Conservation (phyloP, 2,113 vertebrate species). For the Cyphomyrus discorhynchus region DNA sequence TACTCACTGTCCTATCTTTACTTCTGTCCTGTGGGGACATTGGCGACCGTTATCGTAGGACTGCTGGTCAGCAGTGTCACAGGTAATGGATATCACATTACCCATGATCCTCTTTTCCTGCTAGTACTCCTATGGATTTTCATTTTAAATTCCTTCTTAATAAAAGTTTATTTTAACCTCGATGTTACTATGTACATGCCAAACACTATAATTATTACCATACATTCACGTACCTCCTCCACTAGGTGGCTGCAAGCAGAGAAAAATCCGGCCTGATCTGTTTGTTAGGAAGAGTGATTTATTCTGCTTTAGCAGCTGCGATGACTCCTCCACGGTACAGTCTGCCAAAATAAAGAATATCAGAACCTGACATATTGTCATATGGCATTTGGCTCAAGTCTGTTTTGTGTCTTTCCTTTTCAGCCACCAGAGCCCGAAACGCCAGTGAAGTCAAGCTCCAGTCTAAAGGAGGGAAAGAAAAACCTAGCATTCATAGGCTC, state of each 20-base stretch:
- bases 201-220: not conserved
- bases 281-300: slow-evolving; percentile 56
- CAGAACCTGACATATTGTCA: not conserved
- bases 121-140: not conserved
- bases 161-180: not conserved
- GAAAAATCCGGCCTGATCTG: slow-evolving; percentile 42
- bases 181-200: not conserved
- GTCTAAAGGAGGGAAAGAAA: slow-evolving; percentile 34
- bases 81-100: slow-evolving; percentile 45
- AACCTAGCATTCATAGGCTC: slow-evolving; percentile 40
- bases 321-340: slow-evolving; percentile 47
- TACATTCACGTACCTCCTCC: not conserved
- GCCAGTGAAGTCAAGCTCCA: slow-evolving; percentile 34
- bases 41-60: slow-evolving; percentile 51
- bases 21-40: slow-evolving; percentile 50
- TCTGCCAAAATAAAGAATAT: not conserved
- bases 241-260: slow-evolving; percentile 62
- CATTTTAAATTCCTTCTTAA: not conserved
- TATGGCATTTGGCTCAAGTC: not conserved
- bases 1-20: slow-evolving; percentile 71
- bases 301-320: slow-evolving; percentile 44
- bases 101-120: not conserved
- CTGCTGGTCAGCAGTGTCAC: slow-evolving; percentile 55
- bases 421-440: slow-evolving; percentile 38
- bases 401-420: not conserved